Evolutionary conservation across 2,888 invertebrate species (phyloP).

Genomic region (Drosophila anceps): DNA sequence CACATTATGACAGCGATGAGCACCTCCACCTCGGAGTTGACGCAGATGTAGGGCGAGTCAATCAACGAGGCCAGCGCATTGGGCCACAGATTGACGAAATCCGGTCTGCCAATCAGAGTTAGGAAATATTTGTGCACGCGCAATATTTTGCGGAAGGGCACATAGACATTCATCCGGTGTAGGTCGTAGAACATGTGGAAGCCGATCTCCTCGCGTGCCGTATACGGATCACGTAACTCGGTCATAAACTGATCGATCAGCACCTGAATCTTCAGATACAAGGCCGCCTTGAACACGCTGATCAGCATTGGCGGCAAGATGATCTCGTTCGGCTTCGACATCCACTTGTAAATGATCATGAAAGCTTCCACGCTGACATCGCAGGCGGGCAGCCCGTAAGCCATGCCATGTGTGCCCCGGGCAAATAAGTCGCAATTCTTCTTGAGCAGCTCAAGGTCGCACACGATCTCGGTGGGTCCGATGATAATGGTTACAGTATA

Average conservation of each 20-base stretch:
- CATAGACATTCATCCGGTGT: slow-evolving; percentile 14
- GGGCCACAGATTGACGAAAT: slow-evolving; percentile 26
- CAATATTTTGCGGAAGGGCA: slow-evolving; percentile 3
- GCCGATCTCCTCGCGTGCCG: slow-evolving; percentile 44
- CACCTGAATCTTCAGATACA: slow-evolving; percentile 21
- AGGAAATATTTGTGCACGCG: slow-evolving; percentile 44
- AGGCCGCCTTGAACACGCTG: slow-evolving; percentile 33
- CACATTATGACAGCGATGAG: slow-evolving; percentile 29
- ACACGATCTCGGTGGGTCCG: slow-evolving; percentile 21
- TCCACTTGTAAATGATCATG: slow-evolving; percentile 38
- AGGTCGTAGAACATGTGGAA: slow-evolving; percentile 37
- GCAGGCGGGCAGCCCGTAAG: slow-evolving; percentile 15
- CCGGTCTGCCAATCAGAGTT: slow-evolving; percentile 20
- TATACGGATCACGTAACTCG: slow-evolving; percentile 15
- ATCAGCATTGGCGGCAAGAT: slow-evolving; percentile 31
- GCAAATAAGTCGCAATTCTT: slow-evolving; percentile 13
- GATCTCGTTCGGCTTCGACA: slow-evolving; percentile 24
- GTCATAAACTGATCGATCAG: slow-evolving; percentile 34
- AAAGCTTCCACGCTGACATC: slow-evolving; percentile 27
- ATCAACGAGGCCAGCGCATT: slow-evolving; percentile 22
- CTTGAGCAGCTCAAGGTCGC: slow-evolving; percentile 39
- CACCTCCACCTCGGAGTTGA: slow-evolving; percentile 52
- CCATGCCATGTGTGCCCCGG: slow-evolving; percentile 21
- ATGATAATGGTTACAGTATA: slow-evolving; percentile 30
- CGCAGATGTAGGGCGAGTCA: slow-evolving; percentile 33